Base-by-base conservation (phyloP, 2,797 vertebrate genomes). In the Vespertilio murinus region DNA sequence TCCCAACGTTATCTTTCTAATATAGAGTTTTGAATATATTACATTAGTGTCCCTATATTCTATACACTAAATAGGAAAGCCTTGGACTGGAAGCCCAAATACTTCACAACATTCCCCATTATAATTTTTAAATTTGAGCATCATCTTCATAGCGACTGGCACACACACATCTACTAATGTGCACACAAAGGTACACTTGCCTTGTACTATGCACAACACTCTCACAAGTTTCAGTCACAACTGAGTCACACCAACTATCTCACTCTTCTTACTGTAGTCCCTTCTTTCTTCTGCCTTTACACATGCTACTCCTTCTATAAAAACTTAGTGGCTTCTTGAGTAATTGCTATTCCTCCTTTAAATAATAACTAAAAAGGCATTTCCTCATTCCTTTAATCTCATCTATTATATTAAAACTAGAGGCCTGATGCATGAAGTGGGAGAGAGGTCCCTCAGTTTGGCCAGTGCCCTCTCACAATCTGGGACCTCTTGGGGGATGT, bases 1-100 rank as follows among this genome's bases (percentile, higher is more conserved):
- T 47, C 23, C 11, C 47, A 80, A 47, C 18, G 28, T 88, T 80
- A 64, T 56, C 20, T 75, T 90, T 79, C 23, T 88, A 80, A 77
- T 89, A 67, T 8, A 54, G 5, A 47, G 20, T 38, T 78, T 71
- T 54, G 8, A 79, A 18, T 47, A 9, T 17, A 49, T 67, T 78
- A 33, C 7, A 22, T 59, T 73, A 45, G 6, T 52, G 2, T 91
- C 0, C 9, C 28, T 49, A 64, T 69, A 88, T 33, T n/a, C 5
- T 91, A 16, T 64, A 25, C 8, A 52, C 47, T 35, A 77, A 91
- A 33, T 59, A 61, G 35, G 5, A 91, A 75, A 67, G 9, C 2
- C 64, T 73, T 69, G 22, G 14, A 67, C 45, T 61, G 49, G 65
- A 2, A 73, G 7, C 6, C 25, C 38, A 79, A 45, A 56, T 91